A percentile compares a stretch with the other conserved stretches of the same genome.
phyloP scores from a whole-genome alignment of 2,888 invertebrate species.

The Maniola hyperantus region DNA sequence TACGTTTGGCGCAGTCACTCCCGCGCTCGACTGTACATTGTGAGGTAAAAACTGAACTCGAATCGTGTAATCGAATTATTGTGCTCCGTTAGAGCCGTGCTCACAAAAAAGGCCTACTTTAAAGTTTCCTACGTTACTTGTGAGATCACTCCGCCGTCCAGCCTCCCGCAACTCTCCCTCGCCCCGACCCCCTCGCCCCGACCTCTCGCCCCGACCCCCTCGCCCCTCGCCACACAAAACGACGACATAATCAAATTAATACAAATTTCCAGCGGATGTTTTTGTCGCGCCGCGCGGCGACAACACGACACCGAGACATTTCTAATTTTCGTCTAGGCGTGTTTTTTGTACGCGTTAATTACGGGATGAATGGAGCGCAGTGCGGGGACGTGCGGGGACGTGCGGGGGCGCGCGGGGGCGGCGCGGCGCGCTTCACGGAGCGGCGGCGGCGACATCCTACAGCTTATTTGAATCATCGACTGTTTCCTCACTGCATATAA shows the following conservation, averaged over 20 bases:
- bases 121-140: constrained; percentile 16
- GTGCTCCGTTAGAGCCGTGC: constrained; percentile 22
- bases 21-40: constrained; percentile 3
- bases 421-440: constrained; percentile 68
- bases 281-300: constrained; percentile 58
- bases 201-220: constrained; percentile 15
- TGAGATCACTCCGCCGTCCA: neutral
- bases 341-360: constrained; percentile 77
- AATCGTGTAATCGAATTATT: constrained; percentile 32
- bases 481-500: no score
- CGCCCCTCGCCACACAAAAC: constrained; percentile 58
- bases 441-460: neutral
- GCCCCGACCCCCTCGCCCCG: neutral
- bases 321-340: constrained; percentile 70
- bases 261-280: constrained; percentile 60
- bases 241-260: constrained; percentile 73
- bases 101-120: constrained; percentile 24
- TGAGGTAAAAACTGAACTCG: constrained; percentile 15
- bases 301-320: constrained; percentile 73
- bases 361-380: constrained; percentile 70
- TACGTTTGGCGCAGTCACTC: neutral
- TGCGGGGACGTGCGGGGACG: constrained; percentile 42
- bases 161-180: constrained; percentile 16
- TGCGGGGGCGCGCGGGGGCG: constrained; percentile 24
- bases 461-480: neutral